Percentiles rank a stretch among this genome's conserved stretches.
Evolutionary conservation across 2,797 vertebrate genomes (phyloP).

Genomic region (Echeneis naucrates): DNA sequence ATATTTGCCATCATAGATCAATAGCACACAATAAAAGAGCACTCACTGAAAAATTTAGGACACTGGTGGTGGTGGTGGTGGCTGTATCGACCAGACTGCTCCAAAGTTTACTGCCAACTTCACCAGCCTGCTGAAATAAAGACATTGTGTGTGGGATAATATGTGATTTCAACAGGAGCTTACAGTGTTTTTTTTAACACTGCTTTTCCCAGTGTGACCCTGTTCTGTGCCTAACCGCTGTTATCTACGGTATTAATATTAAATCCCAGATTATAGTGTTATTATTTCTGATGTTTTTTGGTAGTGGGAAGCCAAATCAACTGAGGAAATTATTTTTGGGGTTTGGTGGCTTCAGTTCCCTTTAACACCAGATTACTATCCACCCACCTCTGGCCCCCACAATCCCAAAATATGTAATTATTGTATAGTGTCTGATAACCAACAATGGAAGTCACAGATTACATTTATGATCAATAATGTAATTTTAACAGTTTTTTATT

Average conservation of each 20-base stretch:
- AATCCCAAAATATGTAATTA: constrained; percentile 8
- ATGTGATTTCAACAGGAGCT: constrained; percentile 43
- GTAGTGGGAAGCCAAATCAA: constrained; percentile 21
- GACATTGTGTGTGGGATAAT: constrained; percentile 30
- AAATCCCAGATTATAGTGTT: constrained; percentile 79
- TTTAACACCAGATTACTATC: constrained; percentile 23
- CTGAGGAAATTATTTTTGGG: constrained; percentile 15
- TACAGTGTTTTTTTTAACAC: constrained; percentile 56
- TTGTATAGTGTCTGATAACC: not conserved
- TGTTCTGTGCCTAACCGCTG: constrained; percentile 57
- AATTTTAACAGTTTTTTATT: not conserved
- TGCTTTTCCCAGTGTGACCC: constrained; percentile 60
- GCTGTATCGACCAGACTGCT: constrained; percentile 46
- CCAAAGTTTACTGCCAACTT: constrained; percentile 55
- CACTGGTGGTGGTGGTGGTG: constrained; percentile 17
- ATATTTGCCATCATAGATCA: constrained; percentile 37
- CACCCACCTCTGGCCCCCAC: not conserved
- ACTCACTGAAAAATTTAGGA: constrained; percentile 44
- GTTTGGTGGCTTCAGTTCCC: constrained; percentile 23
- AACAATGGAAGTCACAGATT: not conserved
- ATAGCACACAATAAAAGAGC: constrained; percentile 43
- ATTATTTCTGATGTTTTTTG: constrained; percentile 60
- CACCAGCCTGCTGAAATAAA: constrained; percentile 36
- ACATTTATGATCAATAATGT: too few relatives aligned
- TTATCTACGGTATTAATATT: constrained; percentile 56